A percentile compares a stretch with the other conserved stretches of the same genome.
Conservation (phyloP, 2,113 vertebrate genomes). For the Hirundichthys speculiger region DNA sequence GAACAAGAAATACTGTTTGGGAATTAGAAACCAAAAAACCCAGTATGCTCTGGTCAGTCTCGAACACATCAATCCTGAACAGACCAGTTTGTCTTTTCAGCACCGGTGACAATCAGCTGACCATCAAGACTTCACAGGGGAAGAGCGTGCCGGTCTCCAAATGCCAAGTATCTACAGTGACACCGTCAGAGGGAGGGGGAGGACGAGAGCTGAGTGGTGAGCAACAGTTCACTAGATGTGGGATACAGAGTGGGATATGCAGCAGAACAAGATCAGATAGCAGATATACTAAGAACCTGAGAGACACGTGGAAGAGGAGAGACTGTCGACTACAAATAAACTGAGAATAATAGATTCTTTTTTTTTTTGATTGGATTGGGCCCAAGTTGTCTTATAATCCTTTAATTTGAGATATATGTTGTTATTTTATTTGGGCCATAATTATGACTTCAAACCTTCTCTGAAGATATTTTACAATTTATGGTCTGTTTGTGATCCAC, state of each 20-base stretch:
- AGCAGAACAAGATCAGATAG: constrained; percentile 75
- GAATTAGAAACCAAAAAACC: background rate
- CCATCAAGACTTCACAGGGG: constrained; percentile 49
- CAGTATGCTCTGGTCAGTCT: background rate
- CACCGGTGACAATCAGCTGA: constrained; percentile 26
- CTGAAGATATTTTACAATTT: constrained; percentile 19
- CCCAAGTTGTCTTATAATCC: constrained; percentile 5
- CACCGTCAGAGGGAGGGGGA: constrained; percentile 71
- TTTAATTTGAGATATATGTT: constrained; percentile 27
- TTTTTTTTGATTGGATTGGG: constrained; percentile 40
- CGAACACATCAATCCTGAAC: constrained; percentile 3
- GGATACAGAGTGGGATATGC: constrained; percentile 75
- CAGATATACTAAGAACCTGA: constrained; percentile 64
- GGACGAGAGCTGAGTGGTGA: constrained; percentile 67
- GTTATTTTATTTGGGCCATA: constrained; percentile 35
- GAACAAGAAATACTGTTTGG: background rate
- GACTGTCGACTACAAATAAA: constrained; percentile 43
- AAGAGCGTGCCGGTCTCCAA: constrained; percentile 66
- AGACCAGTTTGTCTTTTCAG: constrained; percentile 14
- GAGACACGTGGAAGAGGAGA: constrained; percentile 51
- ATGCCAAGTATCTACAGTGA: constrained; percentile 78
- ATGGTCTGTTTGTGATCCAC: constrained; percentile 24
- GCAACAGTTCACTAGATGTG: constrained; percentile 73
- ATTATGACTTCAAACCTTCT: constrained; percentile 19
- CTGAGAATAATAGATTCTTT: constrained; percentile 30